Base-by-base conservation (phyloP, 2,888 invertebrate genomes). In the Marronus borbonicus region DNA sequence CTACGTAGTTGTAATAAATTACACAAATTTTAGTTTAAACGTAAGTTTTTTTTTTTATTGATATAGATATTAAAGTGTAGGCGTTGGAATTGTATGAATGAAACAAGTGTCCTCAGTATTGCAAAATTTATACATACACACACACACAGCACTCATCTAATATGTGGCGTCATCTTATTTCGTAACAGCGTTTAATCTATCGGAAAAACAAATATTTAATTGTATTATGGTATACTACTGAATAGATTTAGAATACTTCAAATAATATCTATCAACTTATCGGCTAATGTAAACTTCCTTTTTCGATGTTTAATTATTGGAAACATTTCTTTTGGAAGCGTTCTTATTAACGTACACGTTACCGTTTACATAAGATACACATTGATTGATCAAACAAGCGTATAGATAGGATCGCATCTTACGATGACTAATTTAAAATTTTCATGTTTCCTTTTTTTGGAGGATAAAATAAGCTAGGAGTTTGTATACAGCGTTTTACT, bases 271-370 rank as follows among this genome's bases (percentile, higher is more conserved):
- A 74, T 74, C 72, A 60, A 44, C 60, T 74, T 74, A 74, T 74
- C 72, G 72, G 24, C 14, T 60, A 74, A 74, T 74, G 72, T 74
- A 74, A 74, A 74, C 72, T 74, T 74, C 72, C 72, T 74, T 74
- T 65, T 74, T 74, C 72, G 60, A 74, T 68, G 70, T 70, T 74
- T 74, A 60, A 60, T 74, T 58, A 58, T 58, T 74, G 60, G 24
- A 74, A 17, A 44, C 60, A 60, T 44, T 49, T 60, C 31, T 68
- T 74, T 39, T 60, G 44, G 72, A 74, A 39, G 72, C 60, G 39
- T 50, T n/a, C 52, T 70, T 55, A 70, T 36, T 60, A 44, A 62
- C 24, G 44, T 44, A 31, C 62, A 60, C 20, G 60, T 36, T 60
- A 44, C 20, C 24, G 60, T 60, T 24, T 28, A 60, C 20, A 74